phyloP scores from a whole-genome alignment of 2,888 invertebrate species.

The Heliconius cydno region DNA sequence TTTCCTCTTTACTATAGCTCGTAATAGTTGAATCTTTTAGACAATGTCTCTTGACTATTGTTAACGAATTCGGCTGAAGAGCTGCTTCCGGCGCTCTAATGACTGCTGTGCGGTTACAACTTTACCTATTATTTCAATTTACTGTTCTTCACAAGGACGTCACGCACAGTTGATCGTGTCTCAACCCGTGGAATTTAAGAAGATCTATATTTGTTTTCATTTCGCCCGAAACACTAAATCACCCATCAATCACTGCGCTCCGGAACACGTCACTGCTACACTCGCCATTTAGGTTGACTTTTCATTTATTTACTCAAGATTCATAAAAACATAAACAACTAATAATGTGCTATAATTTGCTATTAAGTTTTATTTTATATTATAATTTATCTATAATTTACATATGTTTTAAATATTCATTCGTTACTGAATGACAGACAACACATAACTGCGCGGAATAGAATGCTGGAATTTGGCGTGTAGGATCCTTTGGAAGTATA shows the following conservation, averaged over 20 bases:
- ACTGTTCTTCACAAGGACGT: too few species aligned
- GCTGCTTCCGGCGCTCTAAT: not conserved
- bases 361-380: too few species aligned
- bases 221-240: constrained; percentile 15
- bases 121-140: not conserved
- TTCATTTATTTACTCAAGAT: not conserved
- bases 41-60: constrained; percentile 20
- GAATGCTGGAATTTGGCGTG: too few species aligned
- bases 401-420: too few species aligned
- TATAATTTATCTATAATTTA: too few species aligned
- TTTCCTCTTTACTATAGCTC: constrained; percentile 4
- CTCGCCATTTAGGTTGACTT: not conserved
- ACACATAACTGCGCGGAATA: too few species aligned
- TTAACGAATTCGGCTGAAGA: constrained; percentile 17
- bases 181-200: not conserved
- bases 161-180: too few species aligned
- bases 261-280: constrained; percentile 14
- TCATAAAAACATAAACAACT: not conserved
- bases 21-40: constrained; percentile 11
- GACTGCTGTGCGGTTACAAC: not conserved
- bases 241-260: constrained; percentile 32
- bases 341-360: not conserved
- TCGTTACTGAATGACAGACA: too few species aligned
- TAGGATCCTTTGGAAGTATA: too few species aligned
- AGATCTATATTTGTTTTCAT: not conserved